Evolutionary conservation across 1,140 invertebrate species (phyloP).

Genomic region (Drosophila quadrilineata): DNA sequence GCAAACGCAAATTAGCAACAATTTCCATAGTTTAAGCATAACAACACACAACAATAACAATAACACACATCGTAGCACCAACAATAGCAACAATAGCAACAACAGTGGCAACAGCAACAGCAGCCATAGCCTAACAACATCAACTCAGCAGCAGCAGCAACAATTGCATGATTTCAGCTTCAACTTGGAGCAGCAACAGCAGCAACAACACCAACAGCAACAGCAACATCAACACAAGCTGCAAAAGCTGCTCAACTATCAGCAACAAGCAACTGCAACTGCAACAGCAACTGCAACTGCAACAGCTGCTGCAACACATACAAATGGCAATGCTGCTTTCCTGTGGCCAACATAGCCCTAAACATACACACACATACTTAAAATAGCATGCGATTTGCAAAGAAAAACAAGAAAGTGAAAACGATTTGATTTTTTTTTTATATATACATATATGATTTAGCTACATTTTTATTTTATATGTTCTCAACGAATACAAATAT

Average conservation of each 20-base stretch:
- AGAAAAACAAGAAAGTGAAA: neutral
- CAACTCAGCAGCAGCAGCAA: constrained; percentile 11
- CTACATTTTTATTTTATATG: constrained; percentile 24
- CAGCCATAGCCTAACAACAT: constrained; percentile 1
- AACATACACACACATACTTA: constrained; percentile 30
- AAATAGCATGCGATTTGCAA: constrained; percentile 2
- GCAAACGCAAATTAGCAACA: constrained; percentile 6
- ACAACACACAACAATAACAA: constrained; percentile 5
- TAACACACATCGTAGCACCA: constrained; percentile 12
- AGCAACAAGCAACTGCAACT: constrained; percentile 10
- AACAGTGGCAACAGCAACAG: constrained; percentile 2
- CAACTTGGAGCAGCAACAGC: constrained; percentile 10
- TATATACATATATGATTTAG: neutral
- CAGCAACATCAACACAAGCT: constrained; percentile 25
- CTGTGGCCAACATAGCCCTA: constrained; percentile 63
- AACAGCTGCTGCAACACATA: neutral
- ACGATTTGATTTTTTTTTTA: neutral
- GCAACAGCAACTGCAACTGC: constrained; percentile 21
- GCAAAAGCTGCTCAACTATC: constrained; percentile 17
- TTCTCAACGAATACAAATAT: constrained; percentile 36
- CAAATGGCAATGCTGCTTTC: constrained; percentile 31
- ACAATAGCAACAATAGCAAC: constrained; percentile 6
- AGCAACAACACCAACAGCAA: constrained; percentile 29
- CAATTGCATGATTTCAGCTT: constrained; percentile 11
- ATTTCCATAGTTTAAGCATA: neutral